phyloP scores from a whole-genome alignment of 2,888 invertebrate species.

The Pristionchus japonicus region DNA sequence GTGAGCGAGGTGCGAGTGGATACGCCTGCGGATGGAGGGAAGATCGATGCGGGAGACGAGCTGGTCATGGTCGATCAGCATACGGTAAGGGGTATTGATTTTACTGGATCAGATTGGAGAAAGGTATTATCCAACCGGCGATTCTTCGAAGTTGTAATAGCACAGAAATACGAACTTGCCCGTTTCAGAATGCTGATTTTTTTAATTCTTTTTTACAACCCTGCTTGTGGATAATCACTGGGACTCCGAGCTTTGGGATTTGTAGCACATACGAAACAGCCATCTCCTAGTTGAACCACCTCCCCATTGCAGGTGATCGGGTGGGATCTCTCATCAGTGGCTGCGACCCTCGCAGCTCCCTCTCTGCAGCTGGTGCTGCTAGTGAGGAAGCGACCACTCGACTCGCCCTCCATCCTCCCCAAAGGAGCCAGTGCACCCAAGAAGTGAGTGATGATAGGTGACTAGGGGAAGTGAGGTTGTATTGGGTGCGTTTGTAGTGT shows the following conservation, averaged over 20 bases:
- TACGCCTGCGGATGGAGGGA: conserved; percentile 91
- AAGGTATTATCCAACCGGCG: not conserved
- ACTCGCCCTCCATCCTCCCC: conserved; percentile 3
- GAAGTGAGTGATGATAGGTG: conserved; percentile 29
- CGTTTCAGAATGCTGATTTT: not conserved
- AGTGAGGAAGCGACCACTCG: conserved; percentile 44
- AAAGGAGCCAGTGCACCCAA: conserved; percentile 33
- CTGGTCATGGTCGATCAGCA: conserved; percentile 88
- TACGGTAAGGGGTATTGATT: conserved; percentile 73
- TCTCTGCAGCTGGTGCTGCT: conserved; percentile 82
- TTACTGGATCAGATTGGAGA: not conserved
- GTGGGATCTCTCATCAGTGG: conserved; percentile 64
- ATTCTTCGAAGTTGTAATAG: not conserved
- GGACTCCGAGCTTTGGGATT: not conserved
- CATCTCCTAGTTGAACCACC: not conserved
- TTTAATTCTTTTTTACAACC: too few relatives aligned
- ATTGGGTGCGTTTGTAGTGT: too few relatives aligned
- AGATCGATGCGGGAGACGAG: conserved; percentile 95
- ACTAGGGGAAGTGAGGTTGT: not conserved
- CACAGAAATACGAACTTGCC: not conserved
- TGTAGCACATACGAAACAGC: not conserved
- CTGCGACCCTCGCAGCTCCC: conserved; percentile 54
- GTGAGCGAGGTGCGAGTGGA: conserved; percentile 84
- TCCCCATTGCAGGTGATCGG: conserved; percentile 55
- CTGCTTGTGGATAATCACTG: too few relatives aligned